phyloP scores from a whole-genome alignment of 2,113 vertebrate species.

The Petrocephalus zakoni region DNA sequence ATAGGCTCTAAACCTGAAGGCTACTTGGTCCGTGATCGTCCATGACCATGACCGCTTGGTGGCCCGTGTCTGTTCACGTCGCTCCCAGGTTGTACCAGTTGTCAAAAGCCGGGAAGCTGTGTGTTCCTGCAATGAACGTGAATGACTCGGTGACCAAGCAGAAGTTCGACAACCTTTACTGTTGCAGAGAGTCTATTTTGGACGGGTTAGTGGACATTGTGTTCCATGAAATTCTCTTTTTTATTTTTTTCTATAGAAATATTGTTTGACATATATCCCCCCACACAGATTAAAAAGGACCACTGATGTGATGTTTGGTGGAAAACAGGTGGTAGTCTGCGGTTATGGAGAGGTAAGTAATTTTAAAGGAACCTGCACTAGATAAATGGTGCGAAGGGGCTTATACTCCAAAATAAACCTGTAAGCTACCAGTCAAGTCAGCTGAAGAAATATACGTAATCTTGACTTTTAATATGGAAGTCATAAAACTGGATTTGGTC shows the following conservation, averaged over 20 bases:
- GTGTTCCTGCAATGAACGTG: constrained; percentile 97
- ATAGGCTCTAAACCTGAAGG: neutral
- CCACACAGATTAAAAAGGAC: constrained; percentile 86
- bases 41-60: neutral
- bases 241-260: neutral
- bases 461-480: neutral
- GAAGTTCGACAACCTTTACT: constrained; percentile 98
- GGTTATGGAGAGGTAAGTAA: constrained; percentile 92
- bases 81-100: constrained; percentile 86
- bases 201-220: constrained; percentile 75
- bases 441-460: neutral
- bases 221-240: constrained; percentile 30
- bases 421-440: neutral
- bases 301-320: constrained; percentile 99
- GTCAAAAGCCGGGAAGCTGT: constrained; percentile 94
- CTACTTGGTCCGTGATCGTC: neutral
- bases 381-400: neutral
- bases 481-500: neutral
- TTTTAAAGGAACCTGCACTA: neutral
- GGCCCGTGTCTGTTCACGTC: neutral
- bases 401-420: neutral
- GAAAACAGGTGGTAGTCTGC: constrained; percentile 96
- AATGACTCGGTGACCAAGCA: constrained; percentile 98
- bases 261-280: constrained; percentile 22
- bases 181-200: constrained; percentile 95